Base-by-base conservation (phyloP, 2,113 vertebrate species). In the Corapipo altera region DNA sequence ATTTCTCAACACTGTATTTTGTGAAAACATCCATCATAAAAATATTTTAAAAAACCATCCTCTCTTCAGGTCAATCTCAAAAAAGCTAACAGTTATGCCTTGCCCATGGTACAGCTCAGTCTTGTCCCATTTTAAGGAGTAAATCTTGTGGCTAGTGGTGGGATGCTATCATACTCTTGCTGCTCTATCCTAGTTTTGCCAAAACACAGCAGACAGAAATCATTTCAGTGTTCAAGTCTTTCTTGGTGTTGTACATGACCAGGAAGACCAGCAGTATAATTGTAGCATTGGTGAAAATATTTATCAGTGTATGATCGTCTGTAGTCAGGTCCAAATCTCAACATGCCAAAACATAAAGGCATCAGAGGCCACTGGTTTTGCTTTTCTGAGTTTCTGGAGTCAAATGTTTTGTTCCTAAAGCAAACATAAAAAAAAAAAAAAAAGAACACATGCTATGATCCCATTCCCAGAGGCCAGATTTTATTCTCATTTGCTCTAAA, bases 401-500 rank as follows among this genome's bases (percentile, higher is more conserved):
- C n/a, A 71, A n/a, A 85, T 44, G 8, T 44, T 92, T 71, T 67
- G 35, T 35, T 85, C 79, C 35, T 83, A 85, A 83, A 89, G 9
- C 4, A 84, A 85, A 76, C 8, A 76, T 7, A 9, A 57, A 23
- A 19, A 46, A 44, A 57, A 19, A 4, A 26, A 6, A 49, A 27
- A 2, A 11, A 33, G 4, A 66, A 37, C 13, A n/a, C 0, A 5
- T 70, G 43, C 37, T 43, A 41, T 71, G 32, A 65, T 75, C 23
- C 75, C 52, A 44, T 77, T 88, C 57, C 52, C 73, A 86, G 65
- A 91, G 66, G 49, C 8, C 62, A 93, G 75, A 46, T 87, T 96
- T 96, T 92, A 77, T 75, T 94, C 73, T 93, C 26, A 12, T 96
- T 85, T 94, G 21, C 58, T 82, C 66, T 91, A 85, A 90, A 69